phyloP scores from a whole-genome alignment of 1,140 invertebrate species.

The Drosophila asahinai region DNA sequence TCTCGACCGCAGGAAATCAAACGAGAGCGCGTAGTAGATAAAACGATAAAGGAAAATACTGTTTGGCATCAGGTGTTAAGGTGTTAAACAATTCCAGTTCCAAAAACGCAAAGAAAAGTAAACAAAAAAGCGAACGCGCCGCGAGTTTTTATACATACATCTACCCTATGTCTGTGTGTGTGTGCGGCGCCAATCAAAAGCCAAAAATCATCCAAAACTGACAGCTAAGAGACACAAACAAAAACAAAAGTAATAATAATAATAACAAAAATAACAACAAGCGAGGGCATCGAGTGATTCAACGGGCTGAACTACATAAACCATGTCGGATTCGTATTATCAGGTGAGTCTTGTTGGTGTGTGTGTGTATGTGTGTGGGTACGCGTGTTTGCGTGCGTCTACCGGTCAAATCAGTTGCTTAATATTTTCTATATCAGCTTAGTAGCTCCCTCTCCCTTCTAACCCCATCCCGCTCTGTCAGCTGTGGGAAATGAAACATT shows the following conservation, averaged over 20 bases:
- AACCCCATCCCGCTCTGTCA: neutral
- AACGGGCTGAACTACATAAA: conserved; percentile 59
- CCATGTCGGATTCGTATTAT: conserved; percentile 82
- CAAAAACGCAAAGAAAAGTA: conserved; percentile 45
- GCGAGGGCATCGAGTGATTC: conserved; percentile 65
- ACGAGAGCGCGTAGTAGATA: conserved; percentile 56
- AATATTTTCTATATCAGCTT: conserved; percentile 36
- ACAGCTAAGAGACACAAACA: conserved; percentile 39
- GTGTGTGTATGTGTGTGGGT: neutral
- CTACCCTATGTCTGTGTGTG: conserved; percentile 40
- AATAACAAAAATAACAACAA: conserved; percentile 28
- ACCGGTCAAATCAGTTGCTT: conserved; percentile 15
- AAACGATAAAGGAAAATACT: conserved; percentile 53
- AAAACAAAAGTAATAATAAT: conserved; percentile 37
- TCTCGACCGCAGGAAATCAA: conserved; percentile 54
- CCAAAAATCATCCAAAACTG: conserved; percentile 43
- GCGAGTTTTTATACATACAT: conserved; percentile 37
- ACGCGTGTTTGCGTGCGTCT: conserved; percentile 2
- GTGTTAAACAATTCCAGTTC: conserved; percentile 57
- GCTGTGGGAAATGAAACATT: conserved; percentile 23
- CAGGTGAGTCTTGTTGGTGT: conserved; percentile 57
- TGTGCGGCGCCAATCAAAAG: conserved; percentile 62
- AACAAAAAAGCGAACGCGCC: conserved; percentile 55
- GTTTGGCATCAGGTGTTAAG: conserved; percentile 70
- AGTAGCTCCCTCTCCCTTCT: neutral